A percentile compares a stretch with the other conserved stretches of the same genome.
Evolutionary conservation across 1,140 invertebrate genomes (phyloP).

Genomic region (Ceratitis capitata): DNA sequence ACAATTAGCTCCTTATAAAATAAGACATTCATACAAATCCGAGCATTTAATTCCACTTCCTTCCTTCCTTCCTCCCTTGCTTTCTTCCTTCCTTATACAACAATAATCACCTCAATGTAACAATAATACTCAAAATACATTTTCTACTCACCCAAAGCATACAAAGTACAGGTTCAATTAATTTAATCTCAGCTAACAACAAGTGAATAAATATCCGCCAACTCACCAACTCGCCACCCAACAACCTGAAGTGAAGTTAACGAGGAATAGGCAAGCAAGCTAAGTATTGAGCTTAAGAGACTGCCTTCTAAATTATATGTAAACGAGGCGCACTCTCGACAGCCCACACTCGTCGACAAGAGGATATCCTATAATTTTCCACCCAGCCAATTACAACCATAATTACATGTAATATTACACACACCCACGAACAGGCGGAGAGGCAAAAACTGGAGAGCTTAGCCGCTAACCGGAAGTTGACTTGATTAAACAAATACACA

Average conservation of each 20-base stretch:
- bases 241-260: neutral
- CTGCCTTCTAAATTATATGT: conserved; percentile 15
- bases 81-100: neutral
- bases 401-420: conserved; percentile 2
- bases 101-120: neutral
- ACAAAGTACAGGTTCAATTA: neutral
- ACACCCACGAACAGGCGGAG: neutral
- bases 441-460: no score
- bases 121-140: neutral
- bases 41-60: neutral
- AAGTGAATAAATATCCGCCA: neutral
- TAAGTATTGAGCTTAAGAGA: no score
- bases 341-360: neutral
- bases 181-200: neutral
- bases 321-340: neutral
- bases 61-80: no score
- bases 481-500: conserved; percentile 24
- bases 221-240: neutral
- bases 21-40: neutral
- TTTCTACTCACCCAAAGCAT: neutral
- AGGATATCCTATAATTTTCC: conserved; percentile 17
- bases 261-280: neutral
- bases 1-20: neutral
- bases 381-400: conserved; percentile 17
- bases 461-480: conserved; percentile 17